phyloP scores from a whole-genome alignment of 2,113 vertebrate species.

The Bubo scandiacus region DNA sequence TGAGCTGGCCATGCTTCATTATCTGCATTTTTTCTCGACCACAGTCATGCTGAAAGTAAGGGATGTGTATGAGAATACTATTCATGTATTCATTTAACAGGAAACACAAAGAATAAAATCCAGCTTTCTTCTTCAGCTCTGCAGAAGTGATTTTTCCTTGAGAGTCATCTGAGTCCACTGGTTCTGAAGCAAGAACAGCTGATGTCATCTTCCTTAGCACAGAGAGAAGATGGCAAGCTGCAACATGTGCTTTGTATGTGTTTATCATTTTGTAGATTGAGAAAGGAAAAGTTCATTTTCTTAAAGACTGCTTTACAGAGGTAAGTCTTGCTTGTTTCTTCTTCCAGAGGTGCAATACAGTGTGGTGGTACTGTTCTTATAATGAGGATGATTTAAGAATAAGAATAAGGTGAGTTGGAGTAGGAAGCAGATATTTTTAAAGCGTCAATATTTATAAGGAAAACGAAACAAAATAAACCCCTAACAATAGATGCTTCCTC shows the following conservation, averaged over 20 bases:
- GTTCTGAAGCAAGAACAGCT: not conserved
- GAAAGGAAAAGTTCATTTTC: not conserved
- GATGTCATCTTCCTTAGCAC: not conserved
- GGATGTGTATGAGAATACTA: not conserved
- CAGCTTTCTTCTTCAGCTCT: not conserved
- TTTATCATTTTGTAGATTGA: not conserved
- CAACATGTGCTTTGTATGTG: not conserved
- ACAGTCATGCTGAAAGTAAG: not conserved
- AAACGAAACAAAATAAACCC: not conserved
- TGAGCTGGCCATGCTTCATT: not conserved
- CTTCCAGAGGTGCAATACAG: not conserved
- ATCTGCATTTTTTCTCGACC: not conserved
- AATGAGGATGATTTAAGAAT: not conserved
- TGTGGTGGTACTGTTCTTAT: not conserved
- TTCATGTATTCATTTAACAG: not conserved
- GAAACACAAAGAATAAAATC: not conserved
- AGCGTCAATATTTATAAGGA: not conserved
- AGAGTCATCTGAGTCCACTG: not conserved
- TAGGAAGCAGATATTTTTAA: not conserved
- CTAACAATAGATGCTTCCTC: not conserved
- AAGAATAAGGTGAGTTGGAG: not conserved
- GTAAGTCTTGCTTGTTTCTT: not conserved
- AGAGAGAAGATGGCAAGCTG: not conserved
- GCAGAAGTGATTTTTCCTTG: not conserved
- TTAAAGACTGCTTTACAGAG: not conserved